These are phyloP conservation scores for Gobio occitaniae DNA, from an alignment of 2,797 vertebrate species.

Conservation along the genomic window DNA sequence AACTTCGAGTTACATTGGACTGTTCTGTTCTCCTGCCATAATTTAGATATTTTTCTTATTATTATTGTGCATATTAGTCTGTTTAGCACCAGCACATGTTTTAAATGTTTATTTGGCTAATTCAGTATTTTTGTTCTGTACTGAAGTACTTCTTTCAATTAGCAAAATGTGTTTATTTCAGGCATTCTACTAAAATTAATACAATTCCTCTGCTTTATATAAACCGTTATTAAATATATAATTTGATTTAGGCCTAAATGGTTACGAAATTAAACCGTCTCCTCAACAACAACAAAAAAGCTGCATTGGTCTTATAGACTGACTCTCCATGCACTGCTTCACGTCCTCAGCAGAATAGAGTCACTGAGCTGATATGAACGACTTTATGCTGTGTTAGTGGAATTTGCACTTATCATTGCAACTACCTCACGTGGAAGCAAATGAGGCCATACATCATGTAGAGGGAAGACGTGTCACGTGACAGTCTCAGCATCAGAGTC, in stretches of 20 bases:
- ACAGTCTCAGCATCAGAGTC: conserved; percentile 43
- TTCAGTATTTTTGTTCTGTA: background rate
- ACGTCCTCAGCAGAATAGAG: conserved; percentile 38
- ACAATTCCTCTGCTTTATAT: background rate
- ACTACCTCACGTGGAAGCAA: conserved; percentile 44
- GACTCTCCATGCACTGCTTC: conserved; percentile 27
- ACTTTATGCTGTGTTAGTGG: conserved; percentile 38
- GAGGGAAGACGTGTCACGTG: conserved; percentile 51
- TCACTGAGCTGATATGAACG: conserved; percentile 43
- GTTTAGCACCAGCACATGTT: background rate
- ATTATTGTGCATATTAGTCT: background rate
- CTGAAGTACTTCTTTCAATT: background rate
- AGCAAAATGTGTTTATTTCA: background rate
- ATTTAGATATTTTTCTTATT: background rate
- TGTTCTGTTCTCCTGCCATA: background rate
- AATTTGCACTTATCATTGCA: conserved; percentile 51
- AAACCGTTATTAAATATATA: background rate
- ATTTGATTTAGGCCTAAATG: background rate
- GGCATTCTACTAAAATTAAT: background rate
- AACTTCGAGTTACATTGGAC: background rate
- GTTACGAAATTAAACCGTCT: too few relatives aligned
- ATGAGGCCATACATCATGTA: conserved; percentile 54
- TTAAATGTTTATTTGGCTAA: background rate
- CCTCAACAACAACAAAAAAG: background rate
- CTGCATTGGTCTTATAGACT: background rate